These are phyloP conservation scores for Ceyx melanurus DNA, from an alignment of 2,113 vertebrate genomes.

Conservation along the genomic window DNA sequence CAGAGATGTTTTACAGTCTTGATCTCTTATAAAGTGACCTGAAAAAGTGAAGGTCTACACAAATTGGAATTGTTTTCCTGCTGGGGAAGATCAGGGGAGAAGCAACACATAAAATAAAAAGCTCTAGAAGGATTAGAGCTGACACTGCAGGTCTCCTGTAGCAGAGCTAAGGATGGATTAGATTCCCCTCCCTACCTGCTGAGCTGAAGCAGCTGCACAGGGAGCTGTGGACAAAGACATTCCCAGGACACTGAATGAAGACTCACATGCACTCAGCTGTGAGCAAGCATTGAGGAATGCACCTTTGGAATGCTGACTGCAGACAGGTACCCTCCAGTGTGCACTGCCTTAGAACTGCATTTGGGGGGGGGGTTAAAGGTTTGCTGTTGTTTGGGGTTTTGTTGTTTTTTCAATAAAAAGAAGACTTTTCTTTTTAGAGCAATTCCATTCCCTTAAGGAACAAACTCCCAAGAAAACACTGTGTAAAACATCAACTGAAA, in stretches of 20 bases:
- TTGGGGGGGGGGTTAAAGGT: not conserved
- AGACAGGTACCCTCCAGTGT: not conserved
- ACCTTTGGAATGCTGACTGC: not conserved
- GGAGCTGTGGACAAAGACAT: not conserved
- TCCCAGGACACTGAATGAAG: not conserved
- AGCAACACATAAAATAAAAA: not conserved
- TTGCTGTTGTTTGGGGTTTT: not conserved
- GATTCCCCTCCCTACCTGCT: not conserved
- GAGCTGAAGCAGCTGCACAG: not conserved
- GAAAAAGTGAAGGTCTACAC: not conserved
- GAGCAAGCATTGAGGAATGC: not conserved
- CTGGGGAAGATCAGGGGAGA: not conserved
- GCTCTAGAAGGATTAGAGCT: not conserved
- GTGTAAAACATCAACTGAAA: not conserved
- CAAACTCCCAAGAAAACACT: not conserved
- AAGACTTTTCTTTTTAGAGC: not conserved
- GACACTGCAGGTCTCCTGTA: not conserved
- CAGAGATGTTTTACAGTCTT: not conserved
- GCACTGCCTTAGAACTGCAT: not conserved
- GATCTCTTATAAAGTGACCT: not conserved
- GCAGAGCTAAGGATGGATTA: not conserved
- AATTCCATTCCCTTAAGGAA: not conserved
- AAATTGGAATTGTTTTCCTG: constrained; percentile 12
- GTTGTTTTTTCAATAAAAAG: not conserved
- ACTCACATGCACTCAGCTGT: not conserved